A percentile compares a stretch with the other conserved stretches of the same genome.
These are phyloP conservation scores for Mus minutoides DNA, from an alignment of 2,797 vertebrate species.

Conservation along the genomic window DNA sequence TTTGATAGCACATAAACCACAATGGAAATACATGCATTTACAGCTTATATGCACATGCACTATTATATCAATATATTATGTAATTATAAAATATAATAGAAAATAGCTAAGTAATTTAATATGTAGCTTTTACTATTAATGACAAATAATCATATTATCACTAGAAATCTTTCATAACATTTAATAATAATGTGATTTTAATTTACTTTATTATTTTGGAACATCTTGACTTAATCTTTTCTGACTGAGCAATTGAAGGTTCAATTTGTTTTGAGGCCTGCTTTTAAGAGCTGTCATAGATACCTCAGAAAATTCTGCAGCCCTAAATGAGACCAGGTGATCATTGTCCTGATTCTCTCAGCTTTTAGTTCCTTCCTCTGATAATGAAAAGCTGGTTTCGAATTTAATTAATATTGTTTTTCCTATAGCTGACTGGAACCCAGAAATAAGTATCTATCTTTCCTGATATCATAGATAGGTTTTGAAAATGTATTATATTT, in stretches of 20 bases:
- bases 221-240: conserved; percentile 20
- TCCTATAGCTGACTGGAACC: conserved; percentile 11
- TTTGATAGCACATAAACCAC: not conserved
- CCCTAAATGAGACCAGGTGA: not conserved
- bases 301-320: not conserved
- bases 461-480: not conserved
- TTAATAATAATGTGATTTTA: conserved; percentile 33
- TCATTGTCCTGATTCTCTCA: not conserved
- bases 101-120: conserved; percentile 30
- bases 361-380: not conserved
- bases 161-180: conserved; percentile 7
- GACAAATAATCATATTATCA: conserved; percentile 40
- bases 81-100: not conserved
- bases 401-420: conserved; percentile 18
- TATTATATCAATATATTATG: not conserved
- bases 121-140: conserved; percentile 23
- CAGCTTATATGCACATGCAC: not conserved
- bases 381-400: not conserved
- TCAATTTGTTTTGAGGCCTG: conserved; percentile 19
- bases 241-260: not conserved
- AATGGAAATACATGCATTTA: not conserved
- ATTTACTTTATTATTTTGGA: conserved; percentile 30
- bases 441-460: not conserved
- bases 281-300: not conserved
- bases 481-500: conserved; percentile 33